Conservation (phyloP, 2,113 vertebrate species). For the Sander lucioperca region DNA sequence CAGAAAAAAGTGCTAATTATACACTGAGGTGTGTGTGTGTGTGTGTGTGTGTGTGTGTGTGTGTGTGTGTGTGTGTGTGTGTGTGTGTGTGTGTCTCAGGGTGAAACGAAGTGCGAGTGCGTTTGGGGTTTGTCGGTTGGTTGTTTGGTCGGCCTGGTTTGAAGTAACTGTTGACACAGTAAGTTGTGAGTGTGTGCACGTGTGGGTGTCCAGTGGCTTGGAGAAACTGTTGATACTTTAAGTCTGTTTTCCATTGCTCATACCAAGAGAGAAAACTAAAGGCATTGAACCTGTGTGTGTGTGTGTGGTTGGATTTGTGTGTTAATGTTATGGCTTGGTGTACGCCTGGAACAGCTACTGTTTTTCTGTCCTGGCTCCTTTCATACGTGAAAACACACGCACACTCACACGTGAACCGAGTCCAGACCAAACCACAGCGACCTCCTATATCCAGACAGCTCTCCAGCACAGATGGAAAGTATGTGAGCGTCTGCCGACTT, state of each 20-base stretch:
- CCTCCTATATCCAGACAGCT: constrained; percentile 38
- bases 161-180: constrained; percentile 43
- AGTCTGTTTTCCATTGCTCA: constrained; percentile 56
- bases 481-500: constrained; percentile 36
- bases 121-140: constrained; percentile 44
- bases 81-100: background rate
- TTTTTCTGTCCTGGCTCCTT: constrained; percentile 47
- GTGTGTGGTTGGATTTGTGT: constrained; percentile 29
- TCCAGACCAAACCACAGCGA: constrained; percentile 62
- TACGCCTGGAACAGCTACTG: constrained; percentile 52
- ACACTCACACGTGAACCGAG: constrained; percentile 19
- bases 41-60: constrained; percentile 2
- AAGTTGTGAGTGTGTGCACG: constrained; percentile 18
- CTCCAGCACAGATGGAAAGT: constrained; percentile 59
- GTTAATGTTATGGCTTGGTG: constrained; percentile 50
- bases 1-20: constrained; percentile 11
- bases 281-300: constrained; percentile 29
- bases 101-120: constrained; percentile 35
- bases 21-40: constrained; percentile 25
- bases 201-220: constrained; percentile 1
- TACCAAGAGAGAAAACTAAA: constrained; percentile 3
- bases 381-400: constrained; percentile 46
- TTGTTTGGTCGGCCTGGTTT: constrained; percentile 18
- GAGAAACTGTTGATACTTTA: constrained; percentile 39
- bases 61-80: constrained; percentile 4